Base-by-base conservation (phyloP, 2,888 invertebrate species). In the Athripsodes cinereus region DNA sequence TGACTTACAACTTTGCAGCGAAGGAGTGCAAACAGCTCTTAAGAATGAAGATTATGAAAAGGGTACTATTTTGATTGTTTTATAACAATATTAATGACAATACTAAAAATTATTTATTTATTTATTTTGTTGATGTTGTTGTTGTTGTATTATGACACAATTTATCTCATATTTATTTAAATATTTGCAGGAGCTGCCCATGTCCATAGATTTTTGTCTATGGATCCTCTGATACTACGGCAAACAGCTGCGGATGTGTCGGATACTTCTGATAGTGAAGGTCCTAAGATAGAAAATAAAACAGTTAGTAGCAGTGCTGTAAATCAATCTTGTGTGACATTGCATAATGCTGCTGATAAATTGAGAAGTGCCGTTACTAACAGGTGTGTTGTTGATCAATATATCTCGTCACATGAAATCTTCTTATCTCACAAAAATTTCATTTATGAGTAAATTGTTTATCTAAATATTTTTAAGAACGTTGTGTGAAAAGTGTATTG, bases 21-120 rank as follows among this genome's bases (percentile, higher is more conserved):
- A 96, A 71, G 98, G 97, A n/a, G 98, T 99, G 0, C 90, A 95
- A 64, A 86, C 90, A 52, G 96, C 99, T 1, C 86, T 99, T 55
- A 84, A 86, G 64, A 91, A 92, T 66, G 96, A 97, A 73, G 96
- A 99, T 72, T 98, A 92, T 75, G 99, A 99, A 73, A 90, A 92
- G 75, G 84, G 79, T 77, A 61, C 8, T 48, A 18, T 8, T n/a
- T 48, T 48, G 21, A 13, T n/a, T n/a, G n/a, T n/a, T n/a, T n/a
- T n/a, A n/a, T n/a, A n/a, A n/a, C n/a, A n/a, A n/a, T n/a, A n/a
- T n/a, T n/a, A n/a, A n/a, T n/a, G n/a, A n/a, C n/a, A n/a, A n/a
- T n/a, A n/a, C n/a, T n/a, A n/a, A n/a, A n/a, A n/a, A n/a, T n/a
- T n/a, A n/a, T n/a, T n/a, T n/a, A n/a, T n/a, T n/a, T n/a, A 3